Evolutionary conservation across 2,797 vertebrate species (phyloP), one percentile per base, ranked within the genome.

Genomic region (Apodemus agrarius): DNA sequence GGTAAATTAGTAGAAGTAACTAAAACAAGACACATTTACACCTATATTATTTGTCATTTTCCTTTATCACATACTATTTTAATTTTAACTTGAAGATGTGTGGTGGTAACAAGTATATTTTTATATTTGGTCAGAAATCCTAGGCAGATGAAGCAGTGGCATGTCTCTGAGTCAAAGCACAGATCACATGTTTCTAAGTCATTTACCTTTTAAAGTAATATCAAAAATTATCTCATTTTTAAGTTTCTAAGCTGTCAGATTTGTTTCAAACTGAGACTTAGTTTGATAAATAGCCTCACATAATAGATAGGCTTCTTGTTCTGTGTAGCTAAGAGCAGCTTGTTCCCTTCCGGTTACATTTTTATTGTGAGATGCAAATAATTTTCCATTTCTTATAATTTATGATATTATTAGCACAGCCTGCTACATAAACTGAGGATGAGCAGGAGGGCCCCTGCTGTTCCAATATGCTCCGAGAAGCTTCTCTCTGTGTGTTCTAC

Each of bases 331-430:
- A 96, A 94, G 83, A 96, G 89, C 59, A 96, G 84, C 61, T 94
- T 97, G 65, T 83, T 91, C 96, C 67, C 40, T 89, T 93, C 95
- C 31, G 16, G 90, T 95, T 95, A 94, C 75, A 95, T 76, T 97
- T 95, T 91, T 90, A 92, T 65, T 29, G 24, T 91, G 82, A 96
- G 95, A 96, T 91, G 83, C 79, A 96, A 97, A 96, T 91, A 95
- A 91, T 91, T 96, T 95, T 88, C 37, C 43, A 85, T 92, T 96
- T 95, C 80, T 94, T 94, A 91, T 94, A 95, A 93, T 95, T 98
- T 97, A 95, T 97, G 69, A 90, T 86, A 90, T 90, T 96, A 92
- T 97, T 96, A 96, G 6, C 94, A 37, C 94, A 97, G 94, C 78
- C 57, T 92, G 46, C 91, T 96, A 87, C 95, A 96, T 76, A 83